Base-by-base conservation (phyloP, 1,140 invertebrate species). In the Bradysia coprophila region DNA sequence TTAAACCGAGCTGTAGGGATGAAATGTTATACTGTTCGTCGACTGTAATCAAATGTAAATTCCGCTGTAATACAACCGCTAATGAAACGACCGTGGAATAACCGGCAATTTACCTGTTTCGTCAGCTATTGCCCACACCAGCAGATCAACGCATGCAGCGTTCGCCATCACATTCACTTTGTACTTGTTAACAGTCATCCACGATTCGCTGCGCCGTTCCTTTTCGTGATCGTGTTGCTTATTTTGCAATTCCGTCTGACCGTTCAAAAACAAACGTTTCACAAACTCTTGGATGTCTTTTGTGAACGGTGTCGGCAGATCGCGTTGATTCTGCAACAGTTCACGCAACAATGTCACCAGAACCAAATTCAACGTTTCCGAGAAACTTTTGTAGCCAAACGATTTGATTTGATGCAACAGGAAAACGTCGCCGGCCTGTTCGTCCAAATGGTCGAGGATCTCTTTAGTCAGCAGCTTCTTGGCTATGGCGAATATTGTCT, bases 81-180 rank as follows among this genome's bases (percentile, higher is more conserved):
- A 28, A 28, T 28, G 13, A 13, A 8, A 8, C 24, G 24, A 8
- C 24, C 24, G 13, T 28, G 6, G 13, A 28, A 28, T 28, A 6
- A 13, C 24, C 24, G 13, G 28, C 31, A 42, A 54, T 58, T 65
- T 65, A 95, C 92, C 91, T 52, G 87, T 87, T 69, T 97, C 93
- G 64, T 97, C 92, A 2, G 81, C 78, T 50, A 94, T 91, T 10
- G 92, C 89, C 94, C 94, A 98, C 21, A 98, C 91, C 2, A 98
- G 69, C 0, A 98, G 71, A 62, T 98, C 92, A 2, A 98, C 87
- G 61, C 93, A 98, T 13, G 91, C 89, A 3, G 93, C 91, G 66
- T 95, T 96, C 0, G 90, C 89, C 73, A 92, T 89, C 0, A 98
- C 88, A 56, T 93, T 93, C 21, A 96, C 78, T 66, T 94, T 93